phyloP scores from a whole-genome alignment of 2,113 vertebrate species.

The Dromiciops gliroides region DNA sequence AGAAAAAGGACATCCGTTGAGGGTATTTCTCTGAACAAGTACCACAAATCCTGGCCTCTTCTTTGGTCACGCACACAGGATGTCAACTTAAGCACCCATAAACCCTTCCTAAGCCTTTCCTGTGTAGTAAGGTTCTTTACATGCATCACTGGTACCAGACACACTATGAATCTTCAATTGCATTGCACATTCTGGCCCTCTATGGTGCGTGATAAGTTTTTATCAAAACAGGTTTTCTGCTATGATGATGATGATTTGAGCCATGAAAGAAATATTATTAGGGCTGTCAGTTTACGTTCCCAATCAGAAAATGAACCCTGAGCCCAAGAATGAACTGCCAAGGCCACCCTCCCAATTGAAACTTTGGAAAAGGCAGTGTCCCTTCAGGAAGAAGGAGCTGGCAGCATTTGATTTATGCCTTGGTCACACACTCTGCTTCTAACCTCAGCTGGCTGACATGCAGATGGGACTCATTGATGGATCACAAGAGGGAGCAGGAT shows the following conservation, averaged over 20 bases:
- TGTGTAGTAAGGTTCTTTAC: conserved; percentile 47
- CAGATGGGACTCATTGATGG: neutral
- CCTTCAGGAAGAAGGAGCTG: conserved; percentile 17
- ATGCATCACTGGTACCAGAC: conserved; percentile 45
- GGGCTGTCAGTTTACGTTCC: conserved; percentile 49
- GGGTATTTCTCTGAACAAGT: conserved; percentile 27
- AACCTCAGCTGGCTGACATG: neutral
- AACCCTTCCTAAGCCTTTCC: conserved; percentile 53
- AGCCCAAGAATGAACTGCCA: neutral
- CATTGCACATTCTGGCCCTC: conserved; percentile 44
- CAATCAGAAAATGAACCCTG: conserved; percentile 6
- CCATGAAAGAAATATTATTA: conserved; percentile 44
- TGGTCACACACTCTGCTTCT: neutral
- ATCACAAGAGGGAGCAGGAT: neutral
- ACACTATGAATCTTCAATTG: conserved; percentile 44
- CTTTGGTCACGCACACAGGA: conserved; percentile 16
- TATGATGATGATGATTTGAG: conserved; percentile 62
- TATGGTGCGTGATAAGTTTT: conserved; percentile 20
- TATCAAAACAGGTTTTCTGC: conserved; percentile 64
- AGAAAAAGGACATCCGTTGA: neutral
- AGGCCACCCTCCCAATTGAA: conserved; percentile 4
- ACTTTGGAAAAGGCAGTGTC: conserved; percentile 22
- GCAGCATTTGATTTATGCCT: neutral
- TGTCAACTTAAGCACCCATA: conserved; percentile 12
- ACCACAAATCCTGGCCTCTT: conserved; percentile 35